These are phyloP conservation scores for Sebastiscus tertius DNA, from an alignment of 2,797 vertebrate species.

Conservation along the genomic window DNA sequence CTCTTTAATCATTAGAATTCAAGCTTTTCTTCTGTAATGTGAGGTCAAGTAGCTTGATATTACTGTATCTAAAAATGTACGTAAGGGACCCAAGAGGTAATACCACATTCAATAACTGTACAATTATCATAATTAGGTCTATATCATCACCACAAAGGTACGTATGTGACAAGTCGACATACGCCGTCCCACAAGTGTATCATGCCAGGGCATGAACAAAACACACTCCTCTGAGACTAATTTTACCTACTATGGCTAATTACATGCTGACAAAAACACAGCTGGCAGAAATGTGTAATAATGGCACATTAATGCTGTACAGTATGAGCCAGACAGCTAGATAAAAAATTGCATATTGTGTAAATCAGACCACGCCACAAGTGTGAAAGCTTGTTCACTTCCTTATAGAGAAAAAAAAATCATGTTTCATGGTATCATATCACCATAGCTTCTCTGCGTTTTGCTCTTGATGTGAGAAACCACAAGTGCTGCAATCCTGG, in stretches of 20 bases:
- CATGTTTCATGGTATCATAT: constrained; percentile 3
- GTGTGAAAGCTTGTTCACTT: neutral
- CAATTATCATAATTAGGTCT: constrained; percentile 11
- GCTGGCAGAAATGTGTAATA: constrained; percentile 59
- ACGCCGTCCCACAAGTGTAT: neutral
- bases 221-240: constrained; percentile 62
- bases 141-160: neutral
- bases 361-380: constrained; percentile 16
- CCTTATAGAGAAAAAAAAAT: neutral
- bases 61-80: neutral
- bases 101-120: neutral
- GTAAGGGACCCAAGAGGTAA: neutral
- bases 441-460: neutral
- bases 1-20: neutral
- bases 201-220: constrained; percentile 30
- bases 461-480: neutral
- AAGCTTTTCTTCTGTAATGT: neutral
- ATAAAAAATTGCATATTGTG: constrained; percentile 32
- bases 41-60: neutral
- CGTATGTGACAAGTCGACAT: neutral
- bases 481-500: neutral
- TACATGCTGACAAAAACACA: constrained; percentile 66
- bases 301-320: constrained; percentile 34
- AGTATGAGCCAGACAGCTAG: constrained; percentile 4
- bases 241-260: constrained; percentile 65